Evolutionary conservation across 1,140 invertebrate species (phyloP).

Genomic region (Lepidotrigona ventralis): DNA sequence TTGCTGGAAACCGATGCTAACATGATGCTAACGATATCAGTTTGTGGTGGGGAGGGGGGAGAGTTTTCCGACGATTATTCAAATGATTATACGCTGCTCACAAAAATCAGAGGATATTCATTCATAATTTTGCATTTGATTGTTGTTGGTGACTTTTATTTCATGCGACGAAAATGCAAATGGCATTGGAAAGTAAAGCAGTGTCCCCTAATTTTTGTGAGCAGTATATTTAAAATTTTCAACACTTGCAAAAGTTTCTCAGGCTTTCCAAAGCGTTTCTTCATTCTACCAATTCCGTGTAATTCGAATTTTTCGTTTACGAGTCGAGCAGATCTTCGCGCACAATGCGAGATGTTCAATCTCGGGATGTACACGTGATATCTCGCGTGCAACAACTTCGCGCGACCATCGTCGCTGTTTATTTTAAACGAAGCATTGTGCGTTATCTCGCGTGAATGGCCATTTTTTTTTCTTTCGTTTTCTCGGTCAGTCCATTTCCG

Average conservation of each 20-base stretch:
- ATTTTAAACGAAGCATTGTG: conserved; percentile 34
- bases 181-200: too few species aligned
- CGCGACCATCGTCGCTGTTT: background rate
- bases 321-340: too few species aligned
- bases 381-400: background rate
- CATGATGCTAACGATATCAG: background rate
- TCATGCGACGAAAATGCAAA: too few species aligned
- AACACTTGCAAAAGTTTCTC: background rate
- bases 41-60: too few species aligned
- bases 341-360: conserved; percentile 51
- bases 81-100: too few species aligned
- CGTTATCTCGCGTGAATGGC: background rate
- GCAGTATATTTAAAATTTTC: background rate
- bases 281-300: background rate
- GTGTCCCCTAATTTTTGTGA: too few species aligned
- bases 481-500: background rate
- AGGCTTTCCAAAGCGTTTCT: too few species aligned
- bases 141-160: too few species aligned
- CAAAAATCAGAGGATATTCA: too few species aligned
- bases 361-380: conserved; percentile 18
- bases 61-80: too few species aligned
- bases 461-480: background rate
- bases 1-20: conserved; percentile 61
- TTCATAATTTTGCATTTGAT: too few species aligned
- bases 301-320: background rate